phyloP scores from a whole-genome alignment of 2,797 vertebrate species.

The Anguilla megastoma region DNA sequence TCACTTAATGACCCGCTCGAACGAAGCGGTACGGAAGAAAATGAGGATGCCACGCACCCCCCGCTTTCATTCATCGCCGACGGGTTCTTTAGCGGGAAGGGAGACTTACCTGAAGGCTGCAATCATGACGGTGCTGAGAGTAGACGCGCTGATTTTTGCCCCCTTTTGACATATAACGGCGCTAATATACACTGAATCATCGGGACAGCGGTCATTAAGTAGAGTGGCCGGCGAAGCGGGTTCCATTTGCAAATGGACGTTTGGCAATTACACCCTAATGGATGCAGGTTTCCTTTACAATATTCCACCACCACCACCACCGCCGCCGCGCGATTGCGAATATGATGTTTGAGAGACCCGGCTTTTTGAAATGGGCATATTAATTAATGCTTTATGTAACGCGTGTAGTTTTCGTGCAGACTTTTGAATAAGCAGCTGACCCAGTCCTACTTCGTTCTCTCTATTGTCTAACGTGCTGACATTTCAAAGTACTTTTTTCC shows the following conservation, averaged over 20 bases:
- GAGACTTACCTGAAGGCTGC: not conserved
- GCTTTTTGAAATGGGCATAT: slow-evolving; percentile 1
- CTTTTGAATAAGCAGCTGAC: not conserved
- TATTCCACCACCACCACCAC: not conserved
- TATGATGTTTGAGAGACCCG: not conserved
- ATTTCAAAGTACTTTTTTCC: too few species aligned
- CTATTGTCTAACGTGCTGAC: too few species aligned
- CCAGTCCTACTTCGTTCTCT: too few species aligned
- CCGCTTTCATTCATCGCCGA: not conserved
- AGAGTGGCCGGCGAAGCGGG: not conserved
- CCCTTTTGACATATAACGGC: not conserved
- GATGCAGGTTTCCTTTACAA: not conserved
- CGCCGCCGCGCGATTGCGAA: not conserved
- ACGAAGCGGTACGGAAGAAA: not conserved
- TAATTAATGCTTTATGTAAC: not conserved
- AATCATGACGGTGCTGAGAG: not conserved
- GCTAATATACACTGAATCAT: not conserved
- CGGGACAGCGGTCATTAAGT: not conserved
- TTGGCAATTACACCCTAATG: not conserved
- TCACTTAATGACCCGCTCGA: not conserved
- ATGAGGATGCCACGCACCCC: not conserved
- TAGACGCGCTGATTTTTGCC: not conserved
- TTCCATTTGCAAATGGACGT: not conserved
- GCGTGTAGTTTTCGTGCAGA: not conserved
- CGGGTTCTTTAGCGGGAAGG: not conserved